Evolutionary conservation across 2,888 invertebrate genomes (phyloP), one percentile per base, ranked within the genome.

Genomic region (Muschampia plurimacula): DNA sequence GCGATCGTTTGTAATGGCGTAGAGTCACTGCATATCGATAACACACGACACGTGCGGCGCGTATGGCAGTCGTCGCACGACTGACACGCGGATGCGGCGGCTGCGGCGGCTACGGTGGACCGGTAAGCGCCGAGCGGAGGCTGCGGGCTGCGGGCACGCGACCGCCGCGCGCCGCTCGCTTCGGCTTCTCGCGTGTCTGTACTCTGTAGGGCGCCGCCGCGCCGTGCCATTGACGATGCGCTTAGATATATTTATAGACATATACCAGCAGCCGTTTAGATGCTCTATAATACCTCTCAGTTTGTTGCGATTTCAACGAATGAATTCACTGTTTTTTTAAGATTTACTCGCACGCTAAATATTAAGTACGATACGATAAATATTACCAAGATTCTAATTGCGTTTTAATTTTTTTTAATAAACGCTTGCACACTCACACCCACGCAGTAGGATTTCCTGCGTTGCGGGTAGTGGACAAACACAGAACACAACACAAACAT

Each of bases 41-140:
- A 65, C 15, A 73, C 75, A 72, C 82, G 85, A 70, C 75, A 74
- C 83, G 86, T 85, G 81, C 81, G 78, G 69, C 82, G 80, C 81
- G 84, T 77, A 78, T 77, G 81, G 82, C 77, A 78, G 85, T 82
- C 84, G 91, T 79, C 92, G 90, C 89, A 88, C 92, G 92, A 93
- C 92, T 91, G 91, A 79, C 85, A 84, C 79, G 83, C 77, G 80
- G 76, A 81, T 72, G 76, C 75, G 75, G 77, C 76, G 74, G 55
- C 55, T 39, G 55, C 2, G 36, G 22, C 59, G 28, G 59, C 59
- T 32, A 12, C 32, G 59, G 59, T 22, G 10, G 62, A 74, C 62
- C 73, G 66, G 73, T 46, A 46, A 76, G 74, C 72, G 77, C 67
- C 72, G 75, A 74, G 78, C 77, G 71, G 52, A 57, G 15, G 57